Conservation (phyloP, 2,113 vertebrate genomes). For the Osmerus eperlanus region DNA sequence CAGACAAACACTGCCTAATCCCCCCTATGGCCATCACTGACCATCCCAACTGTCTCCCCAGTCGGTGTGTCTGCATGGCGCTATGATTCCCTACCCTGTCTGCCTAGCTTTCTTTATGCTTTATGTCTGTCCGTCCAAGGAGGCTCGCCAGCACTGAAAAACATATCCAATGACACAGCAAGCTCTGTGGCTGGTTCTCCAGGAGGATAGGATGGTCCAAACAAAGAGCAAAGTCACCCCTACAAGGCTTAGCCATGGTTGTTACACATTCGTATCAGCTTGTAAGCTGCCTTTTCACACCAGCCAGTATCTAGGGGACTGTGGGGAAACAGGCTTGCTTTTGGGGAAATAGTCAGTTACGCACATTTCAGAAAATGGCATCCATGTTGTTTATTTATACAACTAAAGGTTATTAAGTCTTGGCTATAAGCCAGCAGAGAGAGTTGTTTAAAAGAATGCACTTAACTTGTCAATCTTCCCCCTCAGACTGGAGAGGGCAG, state of each 20-base stretch:
- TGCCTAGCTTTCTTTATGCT: neutral
- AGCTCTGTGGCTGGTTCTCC: no score
- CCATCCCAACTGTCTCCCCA: neutral
- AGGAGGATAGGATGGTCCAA: no score
- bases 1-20: slow-evolving; percentile 1
- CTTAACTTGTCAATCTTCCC: slow-evolving; percentile 21
- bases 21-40: neutral
- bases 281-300: neutral
- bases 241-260: neutral
- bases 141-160: neutral
- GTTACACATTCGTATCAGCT: neutral
- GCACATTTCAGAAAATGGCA: neutral
- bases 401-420: slow-evolving; percentile 2
- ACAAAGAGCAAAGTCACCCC: neutral
- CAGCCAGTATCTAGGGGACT: neutral
- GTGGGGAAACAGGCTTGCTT: neutral
- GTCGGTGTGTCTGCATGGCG: neutral
- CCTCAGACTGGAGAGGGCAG: slow-evolving; percentile 3
- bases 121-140: neutral
- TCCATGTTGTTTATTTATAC: slow-evolving; percentile 12
- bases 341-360: neutral
- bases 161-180: neutral
- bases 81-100: neutral
- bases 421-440: slow-evolving; percentile 2
- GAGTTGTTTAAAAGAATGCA: slow-evolving; percentile 21